Evolutionary conservation across 2,888 invertebrate genomes (phyloP).

Genomic region (Dicroscelio sp.): DNA sequence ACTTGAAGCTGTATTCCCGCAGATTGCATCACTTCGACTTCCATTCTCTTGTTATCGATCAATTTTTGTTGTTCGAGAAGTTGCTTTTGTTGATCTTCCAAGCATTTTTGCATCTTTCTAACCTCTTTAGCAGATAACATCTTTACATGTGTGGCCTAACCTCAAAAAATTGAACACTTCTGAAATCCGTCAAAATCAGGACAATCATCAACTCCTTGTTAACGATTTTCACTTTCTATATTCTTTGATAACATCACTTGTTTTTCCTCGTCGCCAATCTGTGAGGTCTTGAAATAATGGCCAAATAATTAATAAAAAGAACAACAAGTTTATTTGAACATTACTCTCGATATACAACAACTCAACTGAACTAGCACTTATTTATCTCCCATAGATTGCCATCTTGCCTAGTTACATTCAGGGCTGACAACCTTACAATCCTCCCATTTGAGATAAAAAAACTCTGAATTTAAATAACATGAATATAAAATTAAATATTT

Average conservation of each 20-base stretch:
- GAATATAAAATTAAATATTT: too few relatives aligned
- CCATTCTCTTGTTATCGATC: background rate
- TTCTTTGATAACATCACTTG: too few relatives aligned
- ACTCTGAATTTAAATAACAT: too few relatives aligned
- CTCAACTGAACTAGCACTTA: too few relatives aligned
- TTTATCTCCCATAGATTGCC: too few relatives aligned
- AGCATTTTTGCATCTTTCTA: background rate
- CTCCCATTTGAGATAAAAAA: background rate
- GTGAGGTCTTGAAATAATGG: conserved; percentile 3
- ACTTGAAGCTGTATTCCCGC: background rate
- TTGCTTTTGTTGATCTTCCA: background rate
- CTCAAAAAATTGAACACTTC: background rate
- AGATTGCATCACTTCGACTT: background rate
- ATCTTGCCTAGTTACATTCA: too few relatives aligned
- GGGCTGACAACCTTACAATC: conserved; percentile 12
- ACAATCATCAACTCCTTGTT: background rate
- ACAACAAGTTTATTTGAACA: background rate
- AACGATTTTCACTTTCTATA: too few relatives aligned
- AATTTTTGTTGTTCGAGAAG: background rate
- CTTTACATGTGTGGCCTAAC: background rate
- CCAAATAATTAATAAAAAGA: too few relatives aligned
- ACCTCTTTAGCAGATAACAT: background rate
- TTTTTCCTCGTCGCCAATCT: conserved; percentile 12
- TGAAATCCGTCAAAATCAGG: background rate
- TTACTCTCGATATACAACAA: too few relatives aligned